Conservation (phyloP, 2,797 vertebrate genomes). For the Lepus townsendii region DNA sequence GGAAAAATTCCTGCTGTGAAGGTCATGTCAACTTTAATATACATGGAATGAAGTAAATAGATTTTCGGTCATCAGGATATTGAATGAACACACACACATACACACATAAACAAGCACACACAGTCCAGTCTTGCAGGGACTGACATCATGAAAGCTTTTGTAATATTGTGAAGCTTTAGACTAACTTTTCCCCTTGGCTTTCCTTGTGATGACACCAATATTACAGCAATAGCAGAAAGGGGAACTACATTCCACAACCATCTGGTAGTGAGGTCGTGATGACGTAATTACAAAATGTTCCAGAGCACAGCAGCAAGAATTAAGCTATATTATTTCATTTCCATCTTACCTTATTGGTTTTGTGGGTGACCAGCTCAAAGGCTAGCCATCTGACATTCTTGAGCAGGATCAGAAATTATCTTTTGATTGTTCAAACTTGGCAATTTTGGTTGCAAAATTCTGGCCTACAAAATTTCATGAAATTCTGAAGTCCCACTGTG, state of each 20-base stretch:
- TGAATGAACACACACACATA: neutral
- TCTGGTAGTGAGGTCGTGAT: neutral
- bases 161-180: neutral
- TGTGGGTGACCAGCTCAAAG: neutral
- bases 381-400: neutral
- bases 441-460: neutral
- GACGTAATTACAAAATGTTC: neutral
- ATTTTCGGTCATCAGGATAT: neutral
- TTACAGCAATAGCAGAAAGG: neutral
- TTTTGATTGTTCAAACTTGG: neutral
- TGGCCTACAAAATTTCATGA: neutral
- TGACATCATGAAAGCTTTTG: neutral
- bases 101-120: too few species aligned
- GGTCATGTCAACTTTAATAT: conserved; percentile 27
- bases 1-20: conserved; percentile 24
- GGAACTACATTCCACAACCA: neutral
- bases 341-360: neutral
- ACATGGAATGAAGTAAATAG: neutral
- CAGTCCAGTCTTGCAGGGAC: neutral
- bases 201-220: neutral
- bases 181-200: neutral
- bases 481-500: neutral
- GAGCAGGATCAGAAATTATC: neutral
- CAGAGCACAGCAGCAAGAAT: neutral
- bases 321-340: neutral